Conservation (phyloP, 2,113 vertebrate species). For the Leptobrachium leishanense region DNA sequence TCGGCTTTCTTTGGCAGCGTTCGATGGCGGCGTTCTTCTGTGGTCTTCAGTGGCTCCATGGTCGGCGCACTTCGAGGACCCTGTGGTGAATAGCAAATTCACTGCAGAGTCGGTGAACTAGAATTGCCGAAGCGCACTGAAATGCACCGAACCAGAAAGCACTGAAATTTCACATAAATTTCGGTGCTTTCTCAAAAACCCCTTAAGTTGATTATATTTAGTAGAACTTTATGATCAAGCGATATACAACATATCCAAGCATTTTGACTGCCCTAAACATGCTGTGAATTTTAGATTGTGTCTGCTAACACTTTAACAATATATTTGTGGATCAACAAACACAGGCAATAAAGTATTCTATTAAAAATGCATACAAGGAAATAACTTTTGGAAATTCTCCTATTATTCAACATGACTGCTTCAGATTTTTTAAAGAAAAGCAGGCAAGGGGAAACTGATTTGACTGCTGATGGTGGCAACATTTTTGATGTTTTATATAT, state of each 20-base stretch:
- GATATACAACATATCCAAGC: not conserved
- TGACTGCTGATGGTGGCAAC: not conserved
- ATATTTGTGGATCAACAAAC: slow-evolving; percentile 1
- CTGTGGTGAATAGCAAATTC: no score
- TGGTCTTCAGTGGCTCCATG: no score
- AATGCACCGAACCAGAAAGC: no score
- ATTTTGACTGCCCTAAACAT: not conserved
- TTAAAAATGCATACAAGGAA: slow-evolving; percentile 4
- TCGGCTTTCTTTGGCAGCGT: no score
- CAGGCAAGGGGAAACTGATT: not conserved
- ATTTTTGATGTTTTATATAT: not conserved
- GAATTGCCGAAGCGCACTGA: no score
- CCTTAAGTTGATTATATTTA: no score
- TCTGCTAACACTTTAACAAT: slow-evolving; percentile 3
- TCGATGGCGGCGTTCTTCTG: no score
- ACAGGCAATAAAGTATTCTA: slow-evolving; percentile 5
- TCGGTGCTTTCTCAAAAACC: no score
- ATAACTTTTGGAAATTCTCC: not conserved
- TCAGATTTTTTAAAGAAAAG: not conserved
- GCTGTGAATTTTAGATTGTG: not conserved
- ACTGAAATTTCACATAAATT: no score
- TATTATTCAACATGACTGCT: not conserved
- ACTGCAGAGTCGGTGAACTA: no score
- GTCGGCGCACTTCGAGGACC: no score
- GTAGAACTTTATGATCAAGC: not conserved